Conservation (phyloP, 2,797 vertebrate species). For the Cygnus olor region DNA sequence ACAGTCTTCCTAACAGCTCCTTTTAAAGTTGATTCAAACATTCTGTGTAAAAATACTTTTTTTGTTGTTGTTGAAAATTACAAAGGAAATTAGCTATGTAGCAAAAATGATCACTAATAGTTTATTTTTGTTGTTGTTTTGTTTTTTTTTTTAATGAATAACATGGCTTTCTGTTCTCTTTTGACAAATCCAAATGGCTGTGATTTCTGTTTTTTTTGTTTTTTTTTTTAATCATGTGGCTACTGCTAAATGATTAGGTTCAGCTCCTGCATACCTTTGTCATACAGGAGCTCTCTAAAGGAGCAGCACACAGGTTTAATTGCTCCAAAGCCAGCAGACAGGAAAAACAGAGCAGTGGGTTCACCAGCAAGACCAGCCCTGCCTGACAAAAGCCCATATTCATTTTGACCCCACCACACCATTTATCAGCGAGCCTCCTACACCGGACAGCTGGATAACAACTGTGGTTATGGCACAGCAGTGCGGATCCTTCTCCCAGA, state of each 20-base stretch:
- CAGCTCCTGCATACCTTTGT: not conserved
- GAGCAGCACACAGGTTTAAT: not conserved
- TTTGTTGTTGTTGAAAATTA: not conserved
- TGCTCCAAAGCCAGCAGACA: not conserved
- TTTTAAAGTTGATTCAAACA: not conserved
- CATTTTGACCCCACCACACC: no score
- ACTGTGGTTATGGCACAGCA: no score
- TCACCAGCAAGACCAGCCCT: not conserved
- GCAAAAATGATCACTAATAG: not conserved
- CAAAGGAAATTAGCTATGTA: fast-evolving
- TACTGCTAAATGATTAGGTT: not conserved
- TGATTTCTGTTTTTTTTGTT: no score
- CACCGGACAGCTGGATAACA: no score
- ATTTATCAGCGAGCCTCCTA: not conserved
- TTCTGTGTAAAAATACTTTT: not conserved
- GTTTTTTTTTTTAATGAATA: not conserved
- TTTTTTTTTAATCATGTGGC: not conserved
- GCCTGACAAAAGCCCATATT: not conserved
- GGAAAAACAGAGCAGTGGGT: no score
- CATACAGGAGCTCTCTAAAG: not conserved
- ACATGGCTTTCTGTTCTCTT: not conserved
- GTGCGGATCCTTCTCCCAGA: not conserved
- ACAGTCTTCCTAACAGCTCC: not conserved
- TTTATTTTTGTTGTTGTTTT: not conserved
- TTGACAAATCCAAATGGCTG: not conserved